Conservation (phyloP, 2,888 invertebrate genomes). For the Scrobipalpa costella region DNA sequence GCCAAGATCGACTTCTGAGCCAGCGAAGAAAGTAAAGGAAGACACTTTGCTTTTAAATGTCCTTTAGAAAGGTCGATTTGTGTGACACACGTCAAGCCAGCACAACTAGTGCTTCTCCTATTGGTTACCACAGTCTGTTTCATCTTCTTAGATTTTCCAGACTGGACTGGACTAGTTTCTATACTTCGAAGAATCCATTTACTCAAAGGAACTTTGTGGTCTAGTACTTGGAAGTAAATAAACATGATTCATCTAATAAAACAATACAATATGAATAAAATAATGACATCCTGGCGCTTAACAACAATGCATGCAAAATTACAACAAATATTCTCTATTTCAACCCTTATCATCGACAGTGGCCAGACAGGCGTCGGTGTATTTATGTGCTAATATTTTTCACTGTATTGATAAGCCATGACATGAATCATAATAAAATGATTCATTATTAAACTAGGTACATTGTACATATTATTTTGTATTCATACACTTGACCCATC, state of each 20-base stretch:
- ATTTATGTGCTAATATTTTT: slow-evolving; percentile 50
- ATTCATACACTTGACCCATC: slow-evolving; percentile 10
- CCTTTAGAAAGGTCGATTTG: too few relatives aligned
- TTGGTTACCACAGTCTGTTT: too few relatives aligned
- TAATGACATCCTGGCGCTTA: background rate
- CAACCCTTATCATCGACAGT: slow-evolving; percentile 51
- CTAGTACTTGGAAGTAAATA: background rate
- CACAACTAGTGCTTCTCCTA: too few relatives aligned
- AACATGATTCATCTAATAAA: background rate
- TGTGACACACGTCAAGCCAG: too few relatives aligned
- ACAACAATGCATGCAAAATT: slow-evolving; percentile 3
- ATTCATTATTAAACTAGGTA: slow-evolving; percentile 43
- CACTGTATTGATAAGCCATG: slow-evolving; percentile 49
- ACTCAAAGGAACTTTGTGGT: background rate
- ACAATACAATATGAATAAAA: background rate
- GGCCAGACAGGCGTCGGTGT: slow-evolving; percentile 41
- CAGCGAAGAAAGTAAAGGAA: too few relatives aligned
- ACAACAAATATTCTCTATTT: slow-evolving; percentile 11
- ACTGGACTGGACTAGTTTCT: too few relatives aligned
- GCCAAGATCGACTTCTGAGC: too few relatives aligned
- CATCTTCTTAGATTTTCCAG: too few relatives aligned
- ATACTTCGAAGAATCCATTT: too few relatives aligned
- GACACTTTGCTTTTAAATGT: too few relatives aligned
- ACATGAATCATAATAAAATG: slow-evolving; percentile 51
- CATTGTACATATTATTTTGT: background rate